Percentiles rank a stretch among this genome's conserved stretches.
Evolutionary conservation across 2,888 invertebrate species (phyloP).

Genomic region (Liposcelis brunnea): DNA sequence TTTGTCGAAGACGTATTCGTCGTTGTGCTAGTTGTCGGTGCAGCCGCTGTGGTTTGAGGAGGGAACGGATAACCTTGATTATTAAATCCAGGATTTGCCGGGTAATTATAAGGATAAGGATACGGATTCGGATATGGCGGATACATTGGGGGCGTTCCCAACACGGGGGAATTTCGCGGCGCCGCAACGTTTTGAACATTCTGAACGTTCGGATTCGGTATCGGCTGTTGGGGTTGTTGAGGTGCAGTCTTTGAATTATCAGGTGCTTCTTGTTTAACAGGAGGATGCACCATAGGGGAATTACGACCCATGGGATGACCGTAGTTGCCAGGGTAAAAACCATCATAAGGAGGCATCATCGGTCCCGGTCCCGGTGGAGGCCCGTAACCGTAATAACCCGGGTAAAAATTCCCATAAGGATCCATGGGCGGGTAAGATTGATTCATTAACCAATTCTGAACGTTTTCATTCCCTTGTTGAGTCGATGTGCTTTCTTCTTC

Average conservation of each 20-base stretch:
- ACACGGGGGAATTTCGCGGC: neutral
- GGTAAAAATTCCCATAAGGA: constrained; percentile 7
- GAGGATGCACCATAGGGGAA: neutral
- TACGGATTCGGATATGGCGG: neutral
- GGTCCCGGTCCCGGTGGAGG: neutral
- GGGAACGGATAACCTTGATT: neutral
- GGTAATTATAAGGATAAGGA: constrained; percentile 7
- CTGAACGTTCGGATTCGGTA: neutral
- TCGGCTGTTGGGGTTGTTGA: neutral
- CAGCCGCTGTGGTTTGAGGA: neutral
- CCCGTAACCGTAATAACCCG: constrained; percentile 2
- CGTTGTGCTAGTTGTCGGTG: neutral
- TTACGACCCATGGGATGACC: too few species aligned
- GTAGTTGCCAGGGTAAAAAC: neutral
- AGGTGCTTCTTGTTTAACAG: neutral
- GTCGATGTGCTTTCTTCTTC: too few species aligned
- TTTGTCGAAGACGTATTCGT: neutral
- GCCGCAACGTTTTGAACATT: neutral
- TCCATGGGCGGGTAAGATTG: constrained; percentile 1
- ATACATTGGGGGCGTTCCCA: neutral
- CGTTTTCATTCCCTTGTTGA: too few species aligned
- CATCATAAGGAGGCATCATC: neutral
- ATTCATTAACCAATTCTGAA: too few species aligned
- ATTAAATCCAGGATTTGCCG: neutral
- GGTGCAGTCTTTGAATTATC: neutral